These are phyloP conservation scores for Paraplagusia blochii DNA, from an alignment of 2,113 vertebrate species.

Conservation along the genomic window DNA sequence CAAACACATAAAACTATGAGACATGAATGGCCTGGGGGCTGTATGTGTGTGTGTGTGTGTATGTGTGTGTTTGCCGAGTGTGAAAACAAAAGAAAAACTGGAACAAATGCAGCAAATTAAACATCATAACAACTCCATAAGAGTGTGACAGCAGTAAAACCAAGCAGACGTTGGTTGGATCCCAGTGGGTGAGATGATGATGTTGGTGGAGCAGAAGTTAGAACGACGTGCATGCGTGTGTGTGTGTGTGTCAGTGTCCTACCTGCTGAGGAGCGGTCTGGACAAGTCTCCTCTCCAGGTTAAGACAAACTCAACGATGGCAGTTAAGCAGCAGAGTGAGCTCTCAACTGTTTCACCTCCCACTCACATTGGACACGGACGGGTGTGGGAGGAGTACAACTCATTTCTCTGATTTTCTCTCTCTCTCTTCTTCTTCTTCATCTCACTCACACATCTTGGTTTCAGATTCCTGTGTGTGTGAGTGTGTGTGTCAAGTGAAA, in stretches of 20 bases:
- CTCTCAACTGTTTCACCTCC: conserved; percentile 64
- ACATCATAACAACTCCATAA: not conserved
- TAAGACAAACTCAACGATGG: conserved; percentile 47
- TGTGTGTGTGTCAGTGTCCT: no score
- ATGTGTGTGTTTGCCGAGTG: no score
- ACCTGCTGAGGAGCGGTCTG: conserved; percentile 50
- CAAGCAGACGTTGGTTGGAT: not conserved
- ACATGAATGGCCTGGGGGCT: not conserved
- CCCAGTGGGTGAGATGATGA: not conserved
- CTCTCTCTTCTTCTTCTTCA: conserved; percentile 25
- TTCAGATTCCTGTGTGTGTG: conserved; percentile 22
- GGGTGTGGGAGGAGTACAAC: conserved; percentile 69
- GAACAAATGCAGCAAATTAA: not conserved
- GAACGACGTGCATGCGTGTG: no score
- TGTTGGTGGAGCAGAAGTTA: not conserved
- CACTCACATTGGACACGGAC: conserved; percentile 65
- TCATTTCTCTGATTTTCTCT: conserved; percentile 41
- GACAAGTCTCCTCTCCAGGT: conserved; percentile 38
- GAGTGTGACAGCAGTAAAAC: not conserved
- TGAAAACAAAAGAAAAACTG: conserved; percentile 1
- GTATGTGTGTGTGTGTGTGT: no score
- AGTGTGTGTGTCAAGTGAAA: conserved; percentile 28
- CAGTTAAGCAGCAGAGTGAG: conserved; percentile 53
- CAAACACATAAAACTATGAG: conserved; percentile 16
- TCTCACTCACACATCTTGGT: conserved; percentile 26